A percentile compares a stretch with the other conserved stretches of the same genome.
phyloP scores from a whole-genome alignment of 2,797 vertebrate species.

The Pangasius macronema region DNA sequence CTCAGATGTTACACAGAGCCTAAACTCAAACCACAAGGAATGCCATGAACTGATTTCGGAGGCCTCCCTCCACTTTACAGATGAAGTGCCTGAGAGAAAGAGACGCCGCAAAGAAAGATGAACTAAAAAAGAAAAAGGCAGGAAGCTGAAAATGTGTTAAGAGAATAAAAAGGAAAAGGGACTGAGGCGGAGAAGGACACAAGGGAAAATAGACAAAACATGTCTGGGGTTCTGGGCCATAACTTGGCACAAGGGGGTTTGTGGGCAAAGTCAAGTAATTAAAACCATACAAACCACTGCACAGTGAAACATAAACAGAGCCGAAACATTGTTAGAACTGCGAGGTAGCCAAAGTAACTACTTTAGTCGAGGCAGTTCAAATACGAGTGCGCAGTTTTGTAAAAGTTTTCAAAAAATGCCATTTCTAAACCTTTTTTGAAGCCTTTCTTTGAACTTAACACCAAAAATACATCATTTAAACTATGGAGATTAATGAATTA shows the following conservation, averaged over 20 bases:
- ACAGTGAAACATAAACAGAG: constrained; percentile 31
- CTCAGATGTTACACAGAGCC: constrained; percentile 1
- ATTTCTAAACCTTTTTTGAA: not conserved
- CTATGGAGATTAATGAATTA: constrained; percentile 71
- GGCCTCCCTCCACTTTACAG: not conserved
- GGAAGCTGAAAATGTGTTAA: constrained; percentile 20
- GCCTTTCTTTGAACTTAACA: not conserved
- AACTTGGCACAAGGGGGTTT: constrained; percentile 38
- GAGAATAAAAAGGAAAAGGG: constrained; percentile 34
- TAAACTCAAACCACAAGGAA: not conserved
- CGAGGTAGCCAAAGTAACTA: constrained; percentile 2
- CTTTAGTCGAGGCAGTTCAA: not conserved
- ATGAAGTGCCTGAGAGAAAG: constrained; percentile 1
- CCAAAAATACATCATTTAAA: constrained; percentile 38
- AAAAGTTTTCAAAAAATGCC: constrained; percentile 5
- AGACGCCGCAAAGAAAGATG: constrained; percentile 9
- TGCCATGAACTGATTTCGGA: not conserved
- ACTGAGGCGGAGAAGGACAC: constrained; percentile 44
- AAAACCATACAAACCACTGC: constrained; percentile 27
- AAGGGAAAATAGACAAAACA: constrained; percentile 43
- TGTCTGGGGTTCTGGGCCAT: constrained; percentile 48
- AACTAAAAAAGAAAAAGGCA: constrained; percentile 7
- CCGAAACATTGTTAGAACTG: constrained; percentile 2
- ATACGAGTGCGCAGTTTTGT: not conserved
- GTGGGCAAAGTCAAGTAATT: constrained; percentile 41